phyloP scores from a whole-genome alignment of 1,140 invertebrate genomes.

The Rhyzopertha dominica region DNA sequence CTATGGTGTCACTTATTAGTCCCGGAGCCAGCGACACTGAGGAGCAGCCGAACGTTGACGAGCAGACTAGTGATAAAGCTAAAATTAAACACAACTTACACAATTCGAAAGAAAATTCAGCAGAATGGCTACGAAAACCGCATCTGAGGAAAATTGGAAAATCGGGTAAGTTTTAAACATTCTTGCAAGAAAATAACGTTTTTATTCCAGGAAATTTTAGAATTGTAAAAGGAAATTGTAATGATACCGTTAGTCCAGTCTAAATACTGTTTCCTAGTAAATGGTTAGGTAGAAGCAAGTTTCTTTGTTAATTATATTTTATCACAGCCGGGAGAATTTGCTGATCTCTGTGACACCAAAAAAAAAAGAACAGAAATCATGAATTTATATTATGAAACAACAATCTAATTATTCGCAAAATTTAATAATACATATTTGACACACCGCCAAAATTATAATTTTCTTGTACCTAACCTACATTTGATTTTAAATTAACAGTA shows the following conservation, averaged over 20 bases:
- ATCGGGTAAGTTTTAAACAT: constrained; percentile 46
- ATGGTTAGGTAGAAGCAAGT: not conserved
- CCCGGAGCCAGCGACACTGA: constrained; percentile 53
- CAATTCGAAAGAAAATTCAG: constrained; percentile 14
- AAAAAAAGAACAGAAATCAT: too few relatives aligned
- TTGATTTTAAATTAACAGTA: too few relatives aligned
- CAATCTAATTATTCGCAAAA: too few relatives aligned
- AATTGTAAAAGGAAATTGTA: not conserved
- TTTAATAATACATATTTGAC: too few relatives aligned
- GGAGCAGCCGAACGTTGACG: constrained; percentile 23
- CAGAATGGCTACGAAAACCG: constrained; percentile 27
- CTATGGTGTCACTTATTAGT: constrained; percentile 54
- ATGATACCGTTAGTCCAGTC: not conserved
- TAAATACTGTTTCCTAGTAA: not conserved
- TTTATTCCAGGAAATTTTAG: not conserved
- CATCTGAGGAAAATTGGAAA: constrained; percentile 48
- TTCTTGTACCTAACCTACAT: too few relatives aligned
- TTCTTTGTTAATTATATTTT: constrained; percentile 4
- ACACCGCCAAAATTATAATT: too few relatives aligned
- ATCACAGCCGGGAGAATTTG: constrained; percentile 1
- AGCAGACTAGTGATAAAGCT: constrained; percentile 21
- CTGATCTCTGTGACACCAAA: not conserved
- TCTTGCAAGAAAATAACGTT: not conserved
- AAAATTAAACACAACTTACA: constrained; percentile 44
- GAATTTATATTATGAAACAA: too few relatives aligned